Evolutionary conservation across 1,140 invertebrate genomes (phyloP).

Genomic region (Drosophila rufa): DNA sequence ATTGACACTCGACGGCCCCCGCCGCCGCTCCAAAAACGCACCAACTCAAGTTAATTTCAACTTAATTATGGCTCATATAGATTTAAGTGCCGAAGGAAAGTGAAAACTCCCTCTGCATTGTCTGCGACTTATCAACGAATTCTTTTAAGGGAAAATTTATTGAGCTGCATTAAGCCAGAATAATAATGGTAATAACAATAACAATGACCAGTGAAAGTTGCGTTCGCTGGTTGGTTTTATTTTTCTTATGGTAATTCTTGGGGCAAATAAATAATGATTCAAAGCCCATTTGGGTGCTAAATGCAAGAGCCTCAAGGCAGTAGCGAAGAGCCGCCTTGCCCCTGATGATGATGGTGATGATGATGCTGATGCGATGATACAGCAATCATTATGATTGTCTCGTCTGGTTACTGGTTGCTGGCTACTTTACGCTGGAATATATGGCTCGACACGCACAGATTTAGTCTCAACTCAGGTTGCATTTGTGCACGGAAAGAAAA

Average conservation of each 20-base stretch:
- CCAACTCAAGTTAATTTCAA: conserved; percentile 56
- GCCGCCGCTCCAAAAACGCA: conserved; percentile 27
- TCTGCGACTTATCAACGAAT: conserved; percentile 53
- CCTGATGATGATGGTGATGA: conserved; percentile 18
- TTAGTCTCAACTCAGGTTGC: conserved; percentile 13
- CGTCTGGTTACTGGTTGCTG: conserved; percentile 31
- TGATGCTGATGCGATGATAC: conserved; percentile 30
- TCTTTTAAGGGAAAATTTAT: conserved; percentile 61
- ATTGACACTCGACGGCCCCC: conserved; percentile 48
- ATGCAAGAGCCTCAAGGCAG: conserved; percentile 39
- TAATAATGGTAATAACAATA: conserved; percentile 46
- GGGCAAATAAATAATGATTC: conserved; percentile 48
- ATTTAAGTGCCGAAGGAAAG: conserved; percentile 50
- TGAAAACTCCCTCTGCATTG: conserved; percentile 65
- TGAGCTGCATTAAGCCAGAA: conserved; percentile 51
- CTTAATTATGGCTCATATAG: conserved; percentile 58
- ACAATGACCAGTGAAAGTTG: conserved; percentile 76
- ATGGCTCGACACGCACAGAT: conserved; percentile 49
- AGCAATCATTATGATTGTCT: conserved; percentile 46
- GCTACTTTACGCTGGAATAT: conserved; percentile 25
- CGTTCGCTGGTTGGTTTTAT: conserved; percentile 23
- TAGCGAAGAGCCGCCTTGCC: neutral
- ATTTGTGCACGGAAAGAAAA: conserved; percentile 10
- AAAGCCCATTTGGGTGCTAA: conserved; percentile 65
- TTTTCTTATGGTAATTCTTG: conserved; percentile 66